Base-by-base conservation (phyloP, 2,113 vertebrate genomes). In the Corapipo altera region DNA sequence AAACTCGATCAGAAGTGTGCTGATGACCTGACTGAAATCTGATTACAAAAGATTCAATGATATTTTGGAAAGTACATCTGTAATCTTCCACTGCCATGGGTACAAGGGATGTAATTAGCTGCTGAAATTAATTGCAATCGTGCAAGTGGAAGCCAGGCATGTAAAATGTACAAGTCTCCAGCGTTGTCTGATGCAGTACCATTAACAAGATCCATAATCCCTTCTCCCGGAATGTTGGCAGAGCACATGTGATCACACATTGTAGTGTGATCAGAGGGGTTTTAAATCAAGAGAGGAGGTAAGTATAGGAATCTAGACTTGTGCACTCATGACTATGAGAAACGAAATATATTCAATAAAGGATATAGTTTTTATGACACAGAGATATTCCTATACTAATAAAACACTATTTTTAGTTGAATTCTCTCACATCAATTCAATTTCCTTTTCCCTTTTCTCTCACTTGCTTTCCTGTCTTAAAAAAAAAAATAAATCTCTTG, bases 91-190 rank as follows among this genome's bases (percentile, higher is more conserved):
- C 44, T 57, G 49, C 27, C 15, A 7, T 39, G 70, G 51, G 77
- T 55, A 24, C 55, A 71, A 20, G 19, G 19, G 85, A 48, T 41
- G 51, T 59, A 96, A 94, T 94, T 87, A 93, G 22, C 46, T 91
- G 73, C 84, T 91, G 86, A 96, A 97, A 96, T 91, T 94, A 95
- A 96, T 93, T 93, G 39, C 33, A 84, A 8, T 75, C 59, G 82
- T 89, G 12, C 51, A 54, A 81, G 75, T 71, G 75, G 90, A 95
- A 93, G 43, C 65, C 85, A 72, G 59, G 72, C 75, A 54, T 74
- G 70, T 91, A 91, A 96, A 94, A 85, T 65, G 72, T 64, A 46
- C 23, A 28, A 67, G 44, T 87, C 83, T 41, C 62, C 62, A 77
- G 44, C 66, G 67, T 89, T 91, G 78, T 94, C 87, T 91, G 59